Percentiles rank a stretch among this genome's conserved stretches.
These are phyloP conservation scores for Fundulus diaphanus DNA, from an alignment of 2,797 vertebrate species.

Conservation along the genomic window DNA sequence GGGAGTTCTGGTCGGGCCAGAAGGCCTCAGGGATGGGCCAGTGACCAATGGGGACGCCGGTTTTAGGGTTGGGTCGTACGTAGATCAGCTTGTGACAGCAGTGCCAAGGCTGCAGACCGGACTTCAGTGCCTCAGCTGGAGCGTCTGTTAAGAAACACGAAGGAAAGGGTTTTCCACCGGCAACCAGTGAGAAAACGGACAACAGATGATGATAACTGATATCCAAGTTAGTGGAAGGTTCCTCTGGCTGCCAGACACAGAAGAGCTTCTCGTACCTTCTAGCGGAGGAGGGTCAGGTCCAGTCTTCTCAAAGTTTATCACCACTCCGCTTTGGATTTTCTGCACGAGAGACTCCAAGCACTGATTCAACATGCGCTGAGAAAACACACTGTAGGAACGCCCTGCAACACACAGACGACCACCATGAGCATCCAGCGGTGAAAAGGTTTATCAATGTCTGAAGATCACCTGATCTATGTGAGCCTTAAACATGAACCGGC, in stretches of 20 bases:
- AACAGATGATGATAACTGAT: too few relatives aligned
- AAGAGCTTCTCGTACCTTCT: conserved; percentile 83
- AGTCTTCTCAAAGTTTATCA: conserved; percentile 97
- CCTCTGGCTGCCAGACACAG: neutral
- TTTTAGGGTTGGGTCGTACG: conserved; percentile 96
- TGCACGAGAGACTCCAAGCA: conserved; percentile 97
- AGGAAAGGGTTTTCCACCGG: neutral
- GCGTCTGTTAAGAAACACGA: conserved; percentile 77
- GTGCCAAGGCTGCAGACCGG: conserved; percentile 88
- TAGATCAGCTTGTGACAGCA: conserved; percentile 99
- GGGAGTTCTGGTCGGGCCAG: conserved; percentile 99
- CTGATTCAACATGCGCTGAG: conserved; percentile 96
- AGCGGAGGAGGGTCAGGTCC: conserved; percentile 91
- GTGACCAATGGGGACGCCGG: conserved; percentile 96
- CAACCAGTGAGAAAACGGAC: too few relatives aligned
- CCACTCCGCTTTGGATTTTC: conserved; percentile 97
- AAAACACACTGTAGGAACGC: conserved; percentile 94
- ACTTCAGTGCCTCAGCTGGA: conserved; percentile 83
- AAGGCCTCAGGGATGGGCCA: conserved; percentile 98
- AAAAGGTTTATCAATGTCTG: neutral
- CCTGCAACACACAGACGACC: conserved; percentile 74
- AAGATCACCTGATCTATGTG: neutral
- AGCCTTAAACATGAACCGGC: too few relatives aligned
- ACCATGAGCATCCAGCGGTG: neutral
- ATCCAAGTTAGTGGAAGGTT: conserved; percentile 4